A percentile compares a stretch with the other conserved stretches of the same genome.
Evolutionary conservation across 2,113 vertebrate genomes (phyloP).

Genomic region (Buteo buteo): DNA sequence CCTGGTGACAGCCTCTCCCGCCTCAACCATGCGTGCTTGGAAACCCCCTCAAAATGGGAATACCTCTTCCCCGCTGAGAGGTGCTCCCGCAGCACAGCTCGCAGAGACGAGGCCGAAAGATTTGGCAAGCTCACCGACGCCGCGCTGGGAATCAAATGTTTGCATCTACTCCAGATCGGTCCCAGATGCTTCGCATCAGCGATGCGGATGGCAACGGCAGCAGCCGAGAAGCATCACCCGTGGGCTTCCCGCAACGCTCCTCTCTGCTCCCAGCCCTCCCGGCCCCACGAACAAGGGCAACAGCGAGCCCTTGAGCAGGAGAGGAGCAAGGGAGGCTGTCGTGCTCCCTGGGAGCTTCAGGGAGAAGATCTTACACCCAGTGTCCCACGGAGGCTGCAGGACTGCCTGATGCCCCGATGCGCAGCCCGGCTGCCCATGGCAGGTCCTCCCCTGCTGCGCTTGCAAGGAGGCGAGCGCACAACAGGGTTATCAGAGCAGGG

Average conservation of each 20-base stretch:
- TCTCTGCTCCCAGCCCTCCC: background rate
- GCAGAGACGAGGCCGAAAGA: background rate
- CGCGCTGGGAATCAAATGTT: background rate
- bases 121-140: background rate
- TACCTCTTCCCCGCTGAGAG: background rate
- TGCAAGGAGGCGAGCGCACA: background rate
- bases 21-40: background rate
- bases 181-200: background rate
- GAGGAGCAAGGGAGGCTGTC: background rate
- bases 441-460: background rate
- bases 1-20: background rate
- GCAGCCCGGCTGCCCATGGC: background rate
- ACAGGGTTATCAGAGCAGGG: background rate
- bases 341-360: accelerated
- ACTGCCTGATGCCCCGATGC: background rate
- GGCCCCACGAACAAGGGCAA: background rate
- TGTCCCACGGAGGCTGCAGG: background rate
- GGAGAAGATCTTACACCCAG: background rate
- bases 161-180: background rate
- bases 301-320: accelerated
- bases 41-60: background rate
- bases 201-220: background rate
- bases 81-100: background rate
- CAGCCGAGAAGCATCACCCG: background rate
- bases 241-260: background rate